Percentiles rank a stretch among this genome's conserved stretches.
phyloP scores from a whole-genome alignment of 2,888 invertebrate species.

The Himalopsyche kuldschensis region DNA sequence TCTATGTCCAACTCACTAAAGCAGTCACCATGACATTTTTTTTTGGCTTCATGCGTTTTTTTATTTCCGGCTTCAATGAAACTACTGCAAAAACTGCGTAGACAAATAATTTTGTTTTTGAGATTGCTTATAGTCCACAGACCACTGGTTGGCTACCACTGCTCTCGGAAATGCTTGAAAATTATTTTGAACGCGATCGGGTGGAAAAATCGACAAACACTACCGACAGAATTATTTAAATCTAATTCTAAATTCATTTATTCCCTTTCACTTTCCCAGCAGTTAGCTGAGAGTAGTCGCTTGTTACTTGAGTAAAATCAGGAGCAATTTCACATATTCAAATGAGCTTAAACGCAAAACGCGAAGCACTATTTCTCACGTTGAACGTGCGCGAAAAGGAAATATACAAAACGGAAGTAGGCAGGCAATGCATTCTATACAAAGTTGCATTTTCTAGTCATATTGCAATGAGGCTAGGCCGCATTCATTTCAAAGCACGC shows the following conservation, averaged over 20 bases:
- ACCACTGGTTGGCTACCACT: no score
- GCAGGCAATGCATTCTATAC: neutral
- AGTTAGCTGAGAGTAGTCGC: neutral
- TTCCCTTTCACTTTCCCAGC: neutral
- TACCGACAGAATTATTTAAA: neutral
- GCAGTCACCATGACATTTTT: no score
- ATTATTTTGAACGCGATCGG: no score
- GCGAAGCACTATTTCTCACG: conserved; percentile 25
- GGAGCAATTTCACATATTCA: conserved; percentile 15
- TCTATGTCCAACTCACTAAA: no score
- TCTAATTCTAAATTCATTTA: neutral
- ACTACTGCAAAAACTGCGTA: no score
- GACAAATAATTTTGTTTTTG: no score
- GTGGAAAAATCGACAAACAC: no score
- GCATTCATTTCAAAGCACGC: neutral
- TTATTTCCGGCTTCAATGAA: no score
- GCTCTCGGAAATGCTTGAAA: no score
- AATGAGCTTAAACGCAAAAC: conserved; percentile 23
- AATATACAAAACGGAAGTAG: neutral
- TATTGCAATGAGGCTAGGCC: neutral
- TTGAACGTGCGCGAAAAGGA: conserved; percentile 18
- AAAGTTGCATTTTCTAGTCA: neutral
- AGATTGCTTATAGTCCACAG: no score
- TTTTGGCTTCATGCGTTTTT: no score
- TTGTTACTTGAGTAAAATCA: neutral